These are phyloP conservation scores for Nymphalis urticae DNA, from an alignment of 2,888 invertebrate genomes.

Conservation along the genomic window DNA sequence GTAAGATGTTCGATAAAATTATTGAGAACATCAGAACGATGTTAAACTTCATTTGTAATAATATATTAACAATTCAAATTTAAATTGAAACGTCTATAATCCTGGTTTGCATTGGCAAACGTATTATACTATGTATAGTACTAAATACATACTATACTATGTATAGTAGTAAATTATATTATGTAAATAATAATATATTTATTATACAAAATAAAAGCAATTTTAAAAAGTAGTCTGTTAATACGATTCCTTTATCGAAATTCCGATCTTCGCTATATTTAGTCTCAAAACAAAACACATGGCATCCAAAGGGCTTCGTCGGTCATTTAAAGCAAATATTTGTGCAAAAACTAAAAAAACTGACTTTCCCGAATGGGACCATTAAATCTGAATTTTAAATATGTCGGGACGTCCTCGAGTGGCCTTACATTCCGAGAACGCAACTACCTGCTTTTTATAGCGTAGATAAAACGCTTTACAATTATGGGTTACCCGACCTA, in stretches of 20 bases:
- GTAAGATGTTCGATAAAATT: no score
- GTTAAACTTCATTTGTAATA: no score
- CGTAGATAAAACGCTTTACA: slow-evolving; percentile 59
- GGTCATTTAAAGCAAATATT: slow-evolving; percentile 50
- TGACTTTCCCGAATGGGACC: slow-evolving; percentile 49
- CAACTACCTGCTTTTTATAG: slow-evolving; percentile 77
- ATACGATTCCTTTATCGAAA: slow-evolving; percentile 26
- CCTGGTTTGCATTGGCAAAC: no score
- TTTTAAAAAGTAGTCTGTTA: neutral
- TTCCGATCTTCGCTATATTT: slow-evolving; percentile 33
- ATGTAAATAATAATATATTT: neutral
- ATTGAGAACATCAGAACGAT: no score
- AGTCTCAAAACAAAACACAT: slow-evolving; percentile 45
- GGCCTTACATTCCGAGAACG: slow-evolving; percentile 68
- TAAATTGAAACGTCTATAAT: no score
- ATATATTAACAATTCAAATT: no score
- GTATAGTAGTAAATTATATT: neutral
- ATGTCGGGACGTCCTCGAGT: slow-evolving; percentile 54
- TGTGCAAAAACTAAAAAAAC: slow-evolving; percentile 54
- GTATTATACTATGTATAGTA: no score
- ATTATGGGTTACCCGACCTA: slow-evolving; percentile 63
- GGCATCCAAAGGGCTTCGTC: slow-evolving; percentile 44
- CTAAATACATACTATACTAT: no score
- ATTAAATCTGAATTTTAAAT: slow-evolving; percentile 54
- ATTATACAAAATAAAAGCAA: neutral